Evolutionary conservation across 2,797 vertebrate genomes (phyloP).

Genomic region (Avahi laniger): DNA sequence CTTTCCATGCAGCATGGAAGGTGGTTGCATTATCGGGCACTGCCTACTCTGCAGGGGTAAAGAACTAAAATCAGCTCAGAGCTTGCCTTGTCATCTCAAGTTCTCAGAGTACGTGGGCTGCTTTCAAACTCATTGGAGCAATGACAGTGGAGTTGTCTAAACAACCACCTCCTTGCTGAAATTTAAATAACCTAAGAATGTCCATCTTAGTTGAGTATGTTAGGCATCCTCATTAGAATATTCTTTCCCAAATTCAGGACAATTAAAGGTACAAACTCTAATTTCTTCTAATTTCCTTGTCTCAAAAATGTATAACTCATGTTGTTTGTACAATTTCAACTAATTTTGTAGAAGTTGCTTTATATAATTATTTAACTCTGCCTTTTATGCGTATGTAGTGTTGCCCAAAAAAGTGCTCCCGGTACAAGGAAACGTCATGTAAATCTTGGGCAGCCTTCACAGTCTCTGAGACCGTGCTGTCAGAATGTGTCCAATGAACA

Average conservation of each 20-base stretch:
- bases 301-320: not conserved
- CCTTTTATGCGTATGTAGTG: not conserved
- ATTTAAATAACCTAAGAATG: not conserved
- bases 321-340: not conserved
- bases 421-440: not conserved
- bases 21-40: not conserved
- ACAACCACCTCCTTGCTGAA: conserved; percentile 4
- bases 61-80: not conserved
- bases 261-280: not conserved
- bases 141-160: not conserved
- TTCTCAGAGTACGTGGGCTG: not conserved
- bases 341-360: not conserved
- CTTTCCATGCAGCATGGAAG: not conserved
- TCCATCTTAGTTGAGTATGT: not conserved
- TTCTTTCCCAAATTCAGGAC: not conserved
- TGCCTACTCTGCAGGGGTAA: not conserved
- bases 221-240: not conserved
- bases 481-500: not conserved
- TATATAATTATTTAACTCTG: not conserved
- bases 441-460: not conserved
- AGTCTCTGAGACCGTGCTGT: not conserved
- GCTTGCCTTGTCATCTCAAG: not conserved
- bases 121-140: not conserved
- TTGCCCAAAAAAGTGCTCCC: not conserved
- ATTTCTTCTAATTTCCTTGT: not conserved